Evolutionary conservation across 1,140 invertebrate genomes (phyloP), one percentile per base, ranked within the genome.

Genomic region (Drosophila ohnishii): DNA sequence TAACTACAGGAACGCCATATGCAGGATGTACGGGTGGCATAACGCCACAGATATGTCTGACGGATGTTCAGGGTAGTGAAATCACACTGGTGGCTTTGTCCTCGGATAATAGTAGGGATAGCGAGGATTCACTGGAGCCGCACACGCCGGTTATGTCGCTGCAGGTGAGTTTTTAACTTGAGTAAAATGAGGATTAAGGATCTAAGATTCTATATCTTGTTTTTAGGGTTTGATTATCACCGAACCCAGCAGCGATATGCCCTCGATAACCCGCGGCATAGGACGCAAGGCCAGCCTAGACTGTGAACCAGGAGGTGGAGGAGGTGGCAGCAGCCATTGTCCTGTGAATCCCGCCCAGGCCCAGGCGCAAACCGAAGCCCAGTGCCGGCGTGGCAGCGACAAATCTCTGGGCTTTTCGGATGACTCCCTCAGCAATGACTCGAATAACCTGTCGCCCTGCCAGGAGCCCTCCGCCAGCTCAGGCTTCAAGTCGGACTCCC

Each of bases 51-150:
- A 98, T 98, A 72, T 97, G 96, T 77, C 94, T 98, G 5, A 98
- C 97, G 1, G 97, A 98, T 90, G 96, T 97, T 64, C 92, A 96
- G 37, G 96, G 96, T n/a, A 96, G 95, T 22, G 96, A 96, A 91
- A 94, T 96, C 1, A 96, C 96, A 0, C 90, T 97, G 39, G 94
- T 96, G 1, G 95, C 95, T 3, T 94, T 95, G 6, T 95, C 95
- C 0, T 94, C 94, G 0, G 94, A 95, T 74, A 94, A 94, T 63
- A 95, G 94, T 62, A 93, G 94, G 69, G 94, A 95, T 50, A 91
- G 89, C 83, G 86, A 93, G 86, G 86, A 88, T 25, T 88, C 90
- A 13, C 61, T 92, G 84, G 55, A 92, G 78, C 73, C 85, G 22
- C 78, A 90, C 37, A 81, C 88, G 51, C 78, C 89, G 13, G 91